These are phyloP conservation scores for Stenodera caucasica DNA, from an alignment of 2,888 invertebrate species.

Conservation along the genomic window DNA sequence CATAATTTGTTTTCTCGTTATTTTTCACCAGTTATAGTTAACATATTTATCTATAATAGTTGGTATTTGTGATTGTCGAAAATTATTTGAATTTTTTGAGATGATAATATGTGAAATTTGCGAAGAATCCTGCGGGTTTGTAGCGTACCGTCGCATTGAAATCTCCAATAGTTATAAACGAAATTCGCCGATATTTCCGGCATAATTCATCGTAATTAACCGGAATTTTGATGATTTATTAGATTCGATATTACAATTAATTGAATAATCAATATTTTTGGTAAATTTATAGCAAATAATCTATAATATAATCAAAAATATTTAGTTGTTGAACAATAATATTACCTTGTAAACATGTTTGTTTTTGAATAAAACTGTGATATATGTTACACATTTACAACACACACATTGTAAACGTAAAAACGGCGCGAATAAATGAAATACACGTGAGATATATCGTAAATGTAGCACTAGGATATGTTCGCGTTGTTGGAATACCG, in stretches of 20 bases:
- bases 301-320: no score
- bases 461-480: slow-evolving; percentile 21
- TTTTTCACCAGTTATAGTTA: background rate
- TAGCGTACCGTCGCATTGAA: slow-evolving; percentile 40
- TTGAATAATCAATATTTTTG: no score
- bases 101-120: no score
- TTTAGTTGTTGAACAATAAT: slow-evolving; percentile 20
- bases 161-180: slow-evolving; percentile 18
- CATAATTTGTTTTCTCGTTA: slow-evolving; percentile 18
- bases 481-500: slow-evolving; percentile 43
- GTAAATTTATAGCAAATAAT: no score
- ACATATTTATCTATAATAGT: background rate
- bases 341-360: slow-evolving; percentile 54
- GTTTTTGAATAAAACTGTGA: slow-evolving; percentile 39
- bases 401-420: slow-evolving; percentile 37
- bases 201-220: background rate
- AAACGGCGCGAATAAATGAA: slow-evolving; percentile 40
- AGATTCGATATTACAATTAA: no score
- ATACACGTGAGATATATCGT: slow-evolving; percentile 42
- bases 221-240: no score
- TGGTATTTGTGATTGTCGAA: background rate
- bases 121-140: slow-evolving; percentile 16
- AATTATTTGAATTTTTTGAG: background rate
- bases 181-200: background rate
- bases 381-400: slow-evolving; percentile 41